Evolutionary conservation across 2,888 invertebrate species (phyloP).

Genomic region (Lottia scabra): DNA sequence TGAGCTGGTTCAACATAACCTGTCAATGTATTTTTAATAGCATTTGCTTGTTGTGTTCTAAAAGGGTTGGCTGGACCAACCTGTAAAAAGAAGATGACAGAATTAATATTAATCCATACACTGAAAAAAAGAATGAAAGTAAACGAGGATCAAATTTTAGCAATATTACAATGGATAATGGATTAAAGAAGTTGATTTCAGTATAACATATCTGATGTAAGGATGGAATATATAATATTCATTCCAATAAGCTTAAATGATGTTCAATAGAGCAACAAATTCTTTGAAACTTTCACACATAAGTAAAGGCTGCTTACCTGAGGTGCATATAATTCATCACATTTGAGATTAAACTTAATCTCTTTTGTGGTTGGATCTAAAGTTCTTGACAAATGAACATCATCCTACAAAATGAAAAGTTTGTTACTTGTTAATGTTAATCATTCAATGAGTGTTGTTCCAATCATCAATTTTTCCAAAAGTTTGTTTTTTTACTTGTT

Average conservation of each 20-base stretch:
- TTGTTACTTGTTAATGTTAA: too few relatives aligned
- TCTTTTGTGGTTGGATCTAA: conserved; percentile 86
- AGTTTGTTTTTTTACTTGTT: too few relatives aligned
- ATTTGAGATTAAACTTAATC: conserved; percentile 90
- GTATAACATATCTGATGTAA: neutral
- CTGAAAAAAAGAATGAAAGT: neutral
- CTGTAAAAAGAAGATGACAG: conserved; percentile 33
- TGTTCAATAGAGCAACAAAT: neutral
- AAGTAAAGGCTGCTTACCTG: conserved; percentile 69
- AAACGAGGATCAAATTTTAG: neutral
- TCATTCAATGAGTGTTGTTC: too few relatives aligned
- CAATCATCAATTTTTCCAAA: too few relatives aligned
- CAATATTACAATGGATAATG: too few relatives aligned
- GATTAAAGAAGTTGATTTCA: neutral
- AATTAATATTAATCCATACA: neutral
- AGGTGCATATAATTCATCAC: conserved; percentile 93
- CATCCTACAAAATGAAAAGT: conserved; percentile 73
- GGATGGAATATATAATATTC: neutral
- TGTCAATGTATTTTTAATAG: conserved; percentile 89
- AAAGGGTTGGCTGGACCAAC: conserved; percentile 94
- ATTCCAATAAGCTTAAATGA: neutral
- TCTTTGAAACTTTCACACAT: neutral
- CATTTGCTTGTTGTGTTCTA: conserved; percentile 88
- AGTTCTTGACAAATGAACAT: conserved; percentile 78
- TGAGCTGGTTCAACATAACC: conserved; percentile 96